Evolutionary conservation across 1,140 invertebrate genomes (phyloP).

Genomic region (Procambarus virginalis): DNA sequence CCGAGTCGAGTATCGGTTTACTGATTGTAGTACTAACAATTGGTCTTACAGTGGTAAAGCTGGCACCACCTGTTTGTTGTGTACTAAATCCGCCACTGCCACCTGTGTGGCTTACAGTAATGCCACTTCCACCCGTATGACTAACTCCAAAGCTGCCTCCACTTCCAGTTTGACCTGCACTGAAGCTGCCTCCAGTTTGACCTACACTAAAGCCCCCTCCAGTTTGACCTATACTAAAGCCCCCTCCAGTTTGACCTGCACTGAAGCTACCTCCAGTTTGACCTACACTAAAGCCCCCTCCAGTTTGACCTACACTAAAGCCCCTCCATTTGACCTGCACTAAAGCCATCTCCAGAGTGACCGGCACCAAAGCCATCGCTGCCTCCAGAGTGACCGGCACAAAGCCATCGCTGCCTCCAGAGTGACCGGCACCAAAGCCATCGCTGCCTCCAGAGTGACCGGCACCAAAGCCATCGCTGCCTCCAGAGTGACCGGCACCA

Average conservation of each 20-base stretch:
- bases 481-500: background rate
- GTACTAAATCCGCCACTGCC: background rate
- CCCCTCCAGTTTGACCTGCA: background rate
- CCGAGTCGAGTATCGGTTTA: background rate
- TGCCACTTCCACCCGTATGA: background rate
- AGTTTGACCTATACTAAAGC: background rate
- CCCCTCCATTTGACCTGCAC: no score
- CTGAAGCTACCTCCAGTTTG: background rate
- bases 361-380: background rate
- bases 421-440: background rate
- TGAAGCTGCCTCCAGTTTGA: background rate
- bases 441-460: background rate
- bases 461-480: background rate
- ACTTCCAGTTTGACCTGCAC: background rate
- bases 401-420: background rate
- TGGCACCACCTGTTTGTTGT: background rate
- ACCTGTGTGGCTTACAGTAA: background rate
- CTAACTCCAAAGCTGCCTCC: background rate
- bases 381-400: no score
- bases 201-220: background rate
- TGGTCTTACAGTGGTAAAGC: background rate
- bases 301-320: background rate
- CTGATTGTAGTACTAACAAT: background rate
- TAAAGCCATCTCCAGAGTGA: background rate
- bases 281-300: background rate